Conservation (phyloP, 2,113 vertebrate species). For the Syngnathus floridae region DNA sequence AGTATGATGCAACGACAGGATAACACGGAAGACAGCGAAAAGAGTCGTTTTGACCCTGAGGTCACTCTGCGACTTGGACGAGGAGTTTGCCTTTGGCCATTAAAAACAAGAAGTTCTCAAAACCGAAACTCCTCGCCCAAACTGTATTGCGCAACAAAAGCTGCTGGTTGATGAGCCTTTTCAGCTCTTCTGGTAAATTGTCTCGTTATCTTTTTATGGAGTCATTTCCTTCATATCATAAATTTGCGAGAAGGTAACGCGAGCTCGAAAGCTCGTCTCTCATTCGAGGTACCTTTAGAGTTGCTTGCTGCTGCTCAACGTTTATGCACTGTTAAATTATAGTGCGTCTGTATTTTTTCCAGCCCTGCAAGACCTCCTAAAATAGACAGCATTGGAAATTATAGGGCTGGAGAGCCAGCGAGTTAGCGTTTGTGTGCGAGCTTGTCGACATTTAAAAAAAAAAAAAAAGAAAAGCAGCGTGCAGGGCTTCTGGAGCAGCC, state of each 20-base stretch:
- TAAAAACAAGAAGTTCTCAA: no score
- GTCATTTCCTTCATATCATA: neutral
- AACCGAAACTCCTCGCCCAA: neutral
- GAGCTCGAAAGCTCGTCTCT: conserved; percentile 1
- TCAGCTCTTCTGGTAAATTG: neutral
- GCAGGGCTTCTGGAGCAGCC: neutral
- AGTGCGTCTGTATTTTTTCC: conserved; percentile 39
- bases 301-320: conserved; percentile 25
- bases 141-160: neutral
- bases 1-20: neutral
- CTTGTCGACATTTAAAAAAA: conserved; percentile 12
- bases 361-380: conserved; percentile 41
- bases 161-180: neutral
- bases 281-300: conserved; percentile 27
- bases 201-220: neutral
- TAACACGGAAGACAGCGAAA: neutral
- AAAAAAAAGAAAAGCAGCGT: neutral
- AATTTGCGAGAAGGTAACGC: neutral
- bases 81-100: no score
- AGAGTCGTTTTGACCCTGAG: neutral
- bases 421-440: conserved; percentile 21
- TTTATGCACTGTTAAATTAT: conserved; percentile 54
- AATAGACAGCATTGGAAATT: conserved; percentile 56
- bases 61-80: neutral
- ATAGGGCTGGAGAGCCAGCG: conserved; percentile 35